Base-by-base conservation (phyloP, 2,797 vertebrate species). In the Silurus lanzhouensis region DNA sequence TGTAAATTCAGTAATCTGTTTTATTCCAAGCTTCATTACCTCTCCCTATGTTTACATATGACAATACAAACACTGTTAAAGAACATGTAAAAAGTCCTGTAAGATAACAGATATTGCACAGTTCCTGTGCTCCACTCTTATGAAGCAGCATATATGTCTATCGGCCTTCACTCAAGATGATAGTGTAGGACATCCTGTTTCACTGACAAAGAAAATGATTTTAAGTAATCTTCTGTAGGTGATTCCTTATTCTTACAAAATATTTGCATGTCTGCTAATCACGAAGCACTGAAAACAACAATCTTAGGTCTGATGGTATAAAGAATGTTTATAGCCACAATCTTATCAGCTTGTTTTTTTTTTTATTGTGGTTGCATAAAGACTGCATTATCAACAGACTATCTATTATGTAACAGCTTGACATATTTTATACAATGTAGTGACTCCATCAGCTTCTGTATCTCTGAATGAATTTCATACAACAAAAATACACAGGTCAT, bases 291-390 rank as follows among this genome's bases (percentile, higher is more conserved):
- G 4, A 55, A 31, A 48, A 31, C 31, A 85, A 46, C 19, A 74
- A 19, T 6, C 1, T 44, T 20, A 82, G 68, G 84, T 46, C 31
- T 48, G 7, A 63, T 72, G 57, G 46, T 31, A 64, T 7, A 7
- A 14, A 52, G 9, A 31, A 68, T 25, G n/a, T 87, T 84, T 85
- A 89, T 76, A 22, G 46, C 52, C 25, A 66, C 17, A 66, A 55
- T 20, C 83, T 87, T 88, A 88, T 86, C 84, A 89, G 64, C 12
- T 6, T 68, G 22, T 66, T 52, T 58, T 89, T 61, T 89, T 61
- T 89, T 91, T 90, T 86, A 92, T 87, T 85, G 81, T 81, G 83
- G 70, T 75, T 87, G 88, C 83, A 86, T 60, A 89, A 87, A 91
- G 77, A 85, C 67, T 75, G n/a, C 88, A 90, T 83, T 87, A 22